phyloP scores from a whole-genome alignment of 2,888 invertebrate species.

The Meandrusa payeni region DNA sequence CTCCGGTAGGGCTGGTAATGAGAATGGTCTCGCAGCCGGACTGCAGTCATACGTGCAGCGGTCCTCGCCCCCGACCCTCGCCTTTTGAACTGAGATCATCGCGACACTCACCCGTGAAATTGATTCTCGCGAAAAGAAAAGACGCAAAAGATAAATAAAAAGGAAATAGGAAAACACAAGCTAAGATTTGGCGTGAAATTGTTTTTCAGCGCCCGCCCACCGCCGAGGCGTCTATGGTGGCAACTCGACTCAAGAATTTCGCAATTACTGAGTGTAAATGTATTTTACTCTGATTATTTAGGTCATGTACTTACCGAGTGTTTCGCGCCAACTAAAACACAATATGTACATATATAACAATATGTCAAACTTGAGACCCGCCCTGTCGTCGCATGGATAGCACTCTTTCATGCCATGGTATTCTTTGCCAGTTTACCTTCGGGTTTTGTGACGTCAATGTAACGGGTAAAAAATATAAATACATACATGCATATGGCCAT shows the following conservation, averaged over 20 bases:
- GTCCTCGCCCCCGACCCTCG: slow-evolving; percentile 51
- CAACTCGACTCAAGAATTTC: slow-evolving; percentile 72
- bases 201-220: slow-evolving; percentile 74
- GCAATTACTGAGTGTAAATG: slow-evolving; percentile 77
- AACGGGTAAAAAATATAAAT: no score
- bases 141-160: slow-evolving; percentile 80
- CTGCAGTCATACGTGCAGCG: slow-evolving; percentile 49
- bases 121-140: slow-evolving; percentile 79
- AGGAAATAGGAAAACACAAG: slow-evolving; percentile 81
- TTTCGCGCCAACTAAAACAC: no score
- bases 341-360: no score
- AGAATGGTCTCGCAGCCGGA: slow-evolving; percentile 40
- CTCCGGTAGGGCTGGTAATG: slow-evolving; percentile 61
- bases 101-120: slow-evolving; percentile 80
- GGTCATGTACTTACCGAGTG: slow-evolving; percentile 39
- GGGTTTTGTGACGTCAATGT: no score
- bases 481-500: no score
- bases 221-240: slow-evolving; percentile 52
- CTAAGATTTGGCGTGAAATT: slow-evolving; percentile 82
- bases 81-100: slow-evolving; percentile 78
- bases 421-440: no score
- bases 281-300: slow-evolving; percentile 67
- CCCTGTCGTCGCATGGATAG: no score
- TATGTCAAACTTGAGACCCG: no score
- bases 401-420: no score